phyloP scores from a whole-genome alignment of 2,113 vertebrate species.

The Bungarus multicinctus region DNA sequence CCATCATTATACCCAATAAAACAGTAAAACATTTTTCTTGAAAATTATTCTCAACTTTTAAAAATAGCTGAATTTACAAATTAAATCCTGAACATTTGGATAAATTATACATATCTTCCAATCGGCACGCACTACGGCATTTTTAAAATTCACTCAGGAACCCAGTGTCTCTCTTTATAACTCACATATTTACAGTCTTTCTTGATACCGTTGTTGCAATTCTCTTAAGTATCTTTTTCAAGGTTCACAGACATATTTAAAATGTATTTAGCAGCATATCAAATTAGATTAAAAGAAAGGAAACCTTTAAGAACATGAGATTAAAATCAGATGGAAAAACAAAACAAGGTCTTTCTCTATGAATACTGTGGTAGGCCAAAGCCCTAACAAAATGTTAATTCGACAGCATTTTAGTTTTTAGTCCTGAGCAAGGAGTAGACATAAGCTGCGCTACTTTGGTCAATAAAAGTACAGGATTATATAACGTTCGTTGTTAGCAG shows the following conservation, averaged over 20 bases:
- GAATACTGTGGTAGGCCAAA: slow-evolving; percentile 57
- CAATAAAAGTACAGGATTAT: slow-evolving; percentile 56
- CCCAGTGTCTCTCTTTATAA: slow-evolving; percentile 72
- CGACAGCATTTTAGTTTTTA: slow-evolving; percentile 57
- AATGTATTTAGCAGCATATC: slow-evolving; percentile 80
- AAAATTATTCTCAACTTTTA: slow-evolving; percentile 71
- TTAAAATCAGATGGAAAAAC: slow-evolving; percentile 70
- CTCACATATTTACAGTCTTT: slow-evolving; percentile 73
- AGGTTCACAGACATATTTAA: slow-evolving; percentile 70
- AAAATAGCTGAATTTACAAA: slow-evolving; percentile 77
- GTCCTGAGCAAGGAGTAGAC: slow-evolving; percentile 71
- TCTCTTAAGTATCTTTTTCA: slow-evolving; percentile 60
- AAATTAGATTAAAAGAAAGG: slow-evolving; percentile 71
- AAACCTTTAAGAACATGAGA: slow-evolving; percentile 63
- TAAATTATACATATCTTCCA: slow-evolving; percentile 71
- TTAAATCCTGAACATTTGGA: slow-evolving; percentile 69
- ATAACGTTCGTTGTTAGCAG: slow-evolving; percentile 49
- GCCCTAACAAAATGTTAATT: slow-evolving; percentile 56
- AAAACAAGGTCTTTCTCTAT: slow-evolving; percentile 65
- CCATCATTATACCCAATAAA: slow-evolving; percentile 50
- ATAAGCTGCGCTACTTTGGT: slow-evolving; percentile 73
- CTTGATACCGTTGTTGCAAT: slow-evolving; percentile 64
- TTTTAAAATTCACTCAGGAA: slow-evolving; percentile 71
- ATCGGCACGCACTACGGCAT: slow-evolving; percentile 66
- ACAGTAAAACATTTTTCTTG: slow-evolving; percentile 60